Percentiles rank a stretch among this genome's conserved stretches.
Evolutionary conservation across 2,888 invertebrate species (phyloP).

Genomic region (Plebejus melissa): DNA sequence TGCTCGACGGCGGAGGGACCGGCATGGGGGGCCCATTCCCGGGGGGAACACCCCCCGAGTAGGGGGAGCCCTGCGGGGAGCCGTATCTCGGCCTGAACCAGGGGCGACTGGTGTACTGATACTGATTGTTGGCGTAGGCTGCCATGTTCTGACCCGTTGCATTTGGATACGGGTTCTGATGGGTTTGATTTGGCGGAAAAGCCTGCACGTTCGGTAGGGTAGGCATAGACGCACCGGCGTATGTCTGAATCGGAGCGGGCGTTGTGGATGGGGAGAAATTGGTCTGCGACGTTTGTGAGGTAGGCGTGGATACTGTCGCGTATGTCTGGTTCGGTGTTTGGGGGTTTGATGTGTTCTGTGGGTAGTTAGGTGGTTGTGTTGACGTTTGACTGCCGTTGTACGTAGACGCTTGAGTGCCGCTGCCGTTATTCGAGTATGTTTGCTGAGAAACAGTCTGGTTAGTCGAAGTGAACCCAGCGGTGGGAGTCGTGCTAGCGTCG

Average conservation of each 20-base stretch:
- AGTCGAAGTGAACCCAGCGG: constrained; percentile 48
- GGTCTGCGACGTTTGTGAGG: constrained; percentile 53
- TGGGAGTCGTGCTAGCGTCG: constrained; percentile 53
- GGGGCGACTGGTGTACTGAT: constrained; percentile 66
- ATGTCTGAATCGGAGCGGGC: constrained; percentile 61
- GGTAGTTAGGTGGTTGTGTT: constrained; percentile 57
- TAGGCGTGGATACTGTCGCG: constrained; percentile 47
- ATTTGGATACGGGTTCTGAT: constrained; percentile 68
- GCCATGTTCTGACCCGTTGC: constrained; percentile 72
- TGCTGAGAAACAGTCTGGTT: constrained; percentile 52
- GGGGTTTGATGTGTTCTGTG: constrained; percentile 53
- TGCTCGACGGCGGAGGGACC: constrained; percentile 62
- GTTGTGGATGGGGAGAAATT: constrained; percentile 66
- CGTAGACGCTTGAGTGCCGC: constrained; percentile 44
- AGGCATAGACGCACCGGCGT: constrained; percentile 51
- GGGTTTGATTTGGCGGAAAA: constrained; percentile 60
- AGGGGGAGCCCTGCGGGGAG: constrained; percentile 67
- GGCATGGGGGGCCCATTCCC: constrained; percentile 59
- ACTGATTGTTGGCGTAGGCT: constrained; percentile 70
- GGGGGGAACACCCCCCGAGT: constrained; percentile 53
- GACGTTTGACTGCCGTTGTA: constrained; percentile 53
- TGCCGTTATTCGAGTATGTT: constrained; percentile 54
- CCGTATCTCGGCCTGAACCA: constrained; percentile 70
- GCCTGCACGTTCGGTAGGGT: constrained; percentile 56
- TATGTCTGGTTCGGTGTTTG: constrained; percentile 52